Evolutionary conservation across 1,140 invertebrate species (phyloP).

Genomic region (Aphaenogaster ashmeadi): DNA sequence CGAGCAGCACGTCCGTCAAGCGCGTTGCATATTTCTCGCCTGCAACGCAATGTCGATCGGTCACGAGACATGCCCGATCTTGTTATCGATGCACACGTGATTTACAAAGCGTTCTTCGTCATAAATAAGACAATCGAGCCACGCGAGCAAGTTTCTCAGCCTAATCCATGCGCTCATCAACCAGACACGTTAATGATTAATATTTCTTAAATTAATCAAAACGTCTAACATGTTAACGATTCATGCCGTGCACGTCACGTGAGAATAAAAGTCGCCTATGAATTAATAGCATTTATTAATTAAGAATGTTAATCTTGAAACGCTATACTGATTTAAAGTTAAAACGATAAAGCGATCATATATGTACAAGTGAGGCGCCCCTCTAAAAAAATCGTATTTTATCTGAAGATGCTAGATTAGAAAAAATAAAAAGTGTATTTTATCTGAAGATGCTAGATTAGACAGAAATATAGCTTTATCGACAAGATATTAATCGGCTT

Average conservation of each 20-base stretch:
- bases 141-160: background rate
- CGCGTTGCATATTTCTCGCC: background rate
- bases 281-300: constrained; percentile 40
- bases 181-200: constrained; percentile 8
- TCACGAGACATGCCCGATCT: constrained; percentile 20
- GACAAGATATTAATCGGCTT: background rate
- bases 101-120: constrained; percentile 12
- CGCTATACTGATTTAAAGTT: background rate
- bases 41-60: background rate
- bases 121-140: constrained; percentile 29
- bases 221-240: constrained; percentile 11
- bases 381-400: background rate
- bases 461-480: constrained; percentile 5
- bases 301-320: constrained; percentile 9
- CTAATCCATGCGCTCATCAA: background rate
- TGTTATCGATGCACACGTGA: constrained; percentile 41
- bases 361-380: background rate
- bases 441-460: constrained; percentile 1
- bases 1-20: background rate
- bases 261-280: background rate
- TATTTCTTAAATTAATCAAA: constrained; percentile 26
- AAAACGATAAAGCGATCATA: background rate
- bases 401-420: constrained; percentile 3
- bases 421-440: background rate
- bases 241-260: background rate